Percentiles rank a stretch among this genome's conserved stretches.
phyloP scores from a whole-genome alignment of 1,140 invertebrate genomes.

The Drosophila subpulchrella region DNA sequence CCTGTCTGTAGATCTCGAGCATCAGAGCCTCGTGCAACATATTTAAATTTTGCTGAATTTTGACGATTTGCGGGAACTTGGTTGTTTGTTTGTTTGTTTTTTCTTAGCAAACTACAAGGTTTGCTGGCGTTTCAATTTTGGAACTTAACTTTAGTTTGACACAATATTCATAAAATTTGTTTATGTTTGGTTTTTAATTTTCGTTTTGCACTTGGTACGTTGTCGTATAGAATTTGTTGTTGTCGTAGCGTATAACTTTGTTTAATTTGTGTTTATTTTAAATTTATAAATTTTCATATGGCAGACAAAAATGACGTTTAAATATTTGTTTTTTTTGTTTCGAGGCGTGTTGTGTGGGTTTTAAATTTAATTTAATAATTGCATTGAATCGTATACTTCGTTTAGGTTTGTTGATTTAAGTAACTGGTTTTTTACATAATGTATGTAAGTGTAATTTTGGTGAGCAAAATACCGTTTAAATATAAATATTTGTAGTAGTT shows the following conservation, averaged over 20 bases:
- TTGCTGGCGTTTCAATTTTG: constrained; percentile 21
- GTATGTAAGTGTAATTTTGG: constrained; percentile 55
- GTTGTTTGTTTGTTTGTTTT: constrained; percentile 10
- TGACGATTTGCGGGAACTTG: constrained; percentile 45
- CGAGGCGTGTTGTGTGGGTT: constrained; percentile 30
- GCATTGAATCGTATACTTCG: constrained; percentile 84
- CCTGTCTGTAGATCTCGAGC: constrained; percentile 84
- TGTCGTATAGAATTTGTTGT: constrained; percentile 63
- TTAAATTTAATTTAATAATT: constrained; percentile 79
- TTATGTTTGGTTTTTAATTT: constrained; percentile 41
- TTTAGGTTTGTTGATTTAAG: constrained; percentile 65
- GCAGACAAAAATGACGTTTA: constrained; percentile 62
- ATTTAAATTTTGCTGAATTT: constrained; percentile 84
- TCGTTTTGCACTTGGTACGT: constrained; percentile 80
- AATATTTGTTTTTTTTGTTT: constrained; percentile 47
- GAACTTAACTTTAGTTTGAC: constrained; percentile 71
- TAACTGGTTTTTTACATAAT: constrained; percentile 53
- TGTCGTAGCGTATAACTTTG: constrained; percentile 67
- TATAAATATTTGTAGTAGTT: constrained; percentile 55
- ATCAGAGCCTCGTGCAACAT: constrained; percentile 84
- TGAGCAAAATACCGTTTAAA: constrained; percentile 77
- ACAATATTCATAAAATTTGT: constrained; percentile 64
- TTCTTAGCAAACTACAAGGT: constrained; percentile 13
- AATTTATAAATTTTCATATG: constrained; percentile 49
- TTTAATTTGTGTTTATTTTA: constrained; percentile 51